Evolutionary conservation across 2,113 vertebrate genomes (phyloP), one percentile per base, ranked within the genome.

Genomic region (Chloroceryle aenea): DNA sequence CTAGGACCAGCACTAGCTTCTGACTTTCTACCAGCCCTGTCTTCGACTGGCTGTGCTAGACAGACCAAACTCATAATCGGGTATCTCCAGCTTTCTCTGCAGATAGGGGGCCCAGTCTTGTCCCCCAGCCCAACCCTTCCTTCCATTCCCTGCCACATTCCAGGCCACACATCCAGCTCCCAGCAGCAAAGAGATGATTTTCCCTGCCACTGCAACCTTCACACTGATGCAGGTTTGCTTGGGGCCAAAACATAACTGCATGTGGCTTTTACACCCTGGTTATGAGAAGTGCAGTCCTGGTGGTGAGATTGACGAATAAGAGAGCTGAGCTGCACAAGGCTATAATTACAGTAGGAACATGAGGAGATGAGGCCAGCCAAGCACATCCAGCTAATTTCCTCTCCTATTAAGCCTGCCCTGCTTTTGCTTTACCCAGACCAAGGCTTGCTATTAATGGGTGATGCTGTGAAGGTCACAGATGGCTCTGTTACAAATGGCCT

Each of bases 361-460:
- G 42, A 5, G 2, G 42, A 32, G 75, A 77, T 72, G 78, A 80
- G 93, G 93, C 92, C 87, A 93, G 91, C 79, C 21, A 14, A 91
- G 93, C 10, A 9, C 71, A 95, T 93, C 91, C 91, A 95, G 85
- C 74, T 96, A 82, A 95, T 97, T 96, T 97, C 96, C 94, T 96
- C 93, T 94, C 64, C 89, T 89, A 89, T 93, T 96, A 94, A 89
- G 87, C 52, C 77, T 93, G 91, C 87, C 69, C 80, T 95, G 91
- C 81, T 95, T 96, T 95, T 95, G 77, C 84, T 79, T 93, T 91
- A 97, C 93, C 91, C 89, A 93, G 94, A 92, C 75, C 85, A 83
- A 95, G 81, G 73, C 77, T 82, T 55, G 69, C 77, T 95, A 78
- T 91, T 95, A 94, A 87, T 61, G 94, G 87, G 1, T 15, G 64